A percentile compares a stretch with the other conserved stretches of the same genome.
Conservation (phyloP, 2,888 invertebrate species). For the Volucella inanis region DNA sequence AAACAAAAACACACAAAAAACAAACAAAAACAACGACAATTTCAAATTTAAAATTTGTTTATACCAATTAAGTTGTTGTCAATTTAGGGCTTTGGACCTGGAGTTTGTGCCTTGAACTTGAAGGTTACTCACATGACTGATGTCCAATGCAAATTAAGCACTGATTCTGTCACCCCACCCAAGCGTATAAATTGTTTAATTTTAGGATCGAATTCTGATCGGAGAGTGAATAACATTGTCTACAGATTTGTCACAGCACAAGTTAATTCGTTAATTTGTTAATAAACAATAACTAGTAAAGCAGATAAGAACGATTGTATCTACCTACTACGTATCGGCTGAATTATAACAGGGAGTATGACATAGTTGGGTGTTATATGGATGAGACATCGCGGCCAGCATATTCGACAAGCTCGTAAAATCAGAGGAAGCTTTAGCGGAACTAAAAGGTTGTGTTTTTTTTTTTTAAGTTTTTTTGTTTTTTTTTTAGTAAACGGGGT, state of each 20-base stretch:
- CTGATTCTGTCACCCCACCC: background rate
- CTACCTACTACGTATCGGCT: conserved; percentile 13
- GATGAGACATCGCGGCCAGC: conserved; percentile 30
- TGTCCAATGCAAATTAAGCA: background rate
- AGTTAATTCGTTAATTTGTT: conserved; percentile 30
- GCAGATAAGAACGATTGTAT: background rate
- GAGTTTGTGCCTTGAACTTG: conserved; percentile 41
- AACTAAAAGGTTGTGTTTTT: conserved; percentile 24
- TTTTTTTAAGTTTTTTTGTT: background rate
- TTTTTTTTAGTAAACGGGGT: conserved; percentile 29
- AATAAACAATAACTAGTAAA: conserved; percentile 22
- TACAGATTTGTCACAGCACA: too few relatives aligned
- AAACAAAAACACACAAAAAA: background rate
- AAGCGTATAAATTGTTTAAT: conserved; percentile 12
- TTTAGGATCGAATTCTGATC: conserved; percentile 5
- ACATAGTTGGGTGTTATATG: background rate
- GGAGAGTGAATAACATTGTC: conserved; percentile 38
- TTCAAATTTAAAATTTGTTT: conserved; percentile 9
- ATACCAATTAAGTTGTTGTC: background rate
- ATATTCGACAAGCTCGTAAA: background rate
- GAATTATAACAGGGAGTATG: conserved; percentile 34
- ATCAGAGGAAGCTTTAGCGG: conserved; percentile 35
- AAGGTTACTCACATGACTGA: conserved; percentile 55
- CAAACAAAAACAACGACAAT: too few relatives aligned
- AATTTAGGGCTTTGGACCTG: background rate